Percentiles rank a stretch among this genome's conserved stretches.
These are phyloP conservation scores for Zosterops japonicus DNA, from an alignment of 2,113 vertebrate genomes.

Conservation along the genomic window DNA sequence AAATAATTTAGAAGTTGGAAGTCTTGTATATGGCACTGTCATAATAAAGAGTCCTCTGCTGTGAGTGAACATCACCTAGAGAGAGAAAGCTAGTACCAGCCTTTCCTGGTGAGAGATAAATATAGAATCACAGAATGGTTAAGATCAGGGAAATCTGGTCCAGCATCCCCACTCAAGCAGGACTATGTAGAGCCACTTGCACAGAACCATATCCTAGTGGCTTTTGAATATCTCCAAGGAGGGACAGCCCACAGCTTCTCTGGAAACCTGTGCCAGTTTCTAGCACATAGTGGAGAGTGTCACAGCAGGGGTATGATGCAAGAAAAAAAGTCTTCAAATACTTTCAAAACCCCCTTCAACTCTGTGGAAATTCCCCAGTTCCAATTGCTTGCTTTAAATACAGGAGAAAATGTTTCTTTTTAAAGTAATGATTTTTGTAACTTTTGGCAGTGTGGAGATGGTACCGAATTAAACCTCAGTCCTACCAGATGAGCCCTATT, in stretches of 20 bases:
- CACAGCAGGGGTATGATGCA: neutral
- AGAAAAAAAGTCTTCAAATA: neutral
- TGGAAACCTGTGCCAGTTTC: neutral
- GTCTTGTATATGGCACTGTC: neutral
- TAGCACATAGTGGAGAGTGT: neutral
- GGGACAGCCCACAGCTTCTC: neutral
- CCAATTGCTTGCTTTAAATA: neutral
- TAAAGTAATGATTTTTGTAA: neutral
- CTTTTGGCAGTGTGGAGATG: neutral
- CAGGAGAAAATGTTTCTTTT: neutral
- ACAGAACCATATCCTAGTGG: neutral
- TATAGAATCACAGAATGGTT: neutral
- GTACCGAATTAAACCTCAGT: neutral
- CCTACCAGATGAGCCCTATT: neutral
- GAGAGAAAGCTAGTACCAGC: neutral
- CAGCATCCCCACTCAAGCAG: neutral
- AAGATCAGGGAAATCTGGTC: neutral
- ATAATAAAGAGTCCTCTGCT: neutral
- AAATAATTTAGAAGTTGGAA: neutral
- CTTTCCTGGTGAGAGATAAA: neutral
- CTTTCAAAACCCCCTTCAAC: neutral
- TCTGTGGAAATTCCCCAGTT: neutral
- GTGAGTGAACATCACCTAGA: neutral
- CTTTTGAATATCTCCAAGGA: neutral
- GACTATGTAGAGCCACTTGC: accelerated